phyloP scores from a whole-genome alignment of 2,797 vertebrate species.

The Helicolenus hilgendorfi region DNA sequence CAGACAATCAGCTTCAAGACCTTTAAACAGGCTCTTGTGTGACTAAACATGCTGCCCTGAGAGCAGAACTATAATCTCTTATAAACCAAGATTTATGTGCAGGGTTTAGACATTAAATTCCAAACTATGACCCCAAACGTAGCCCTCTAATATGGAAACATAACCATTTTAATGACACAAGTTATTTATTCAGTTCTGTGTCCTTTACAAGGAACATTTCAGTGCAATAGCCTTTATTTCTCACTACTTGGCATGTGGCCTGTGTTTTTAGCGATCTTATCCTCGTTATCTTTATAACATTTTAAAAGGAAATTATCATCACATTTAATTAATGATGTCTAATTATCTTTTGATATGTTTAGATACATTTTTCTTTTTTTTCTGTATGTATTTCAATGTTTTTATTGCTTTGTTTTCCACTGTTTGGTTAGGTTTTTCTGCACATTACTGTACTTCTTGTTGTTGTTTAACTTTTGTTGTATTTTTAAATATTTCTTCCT shows the following conservation, averaged over 20 bases:
- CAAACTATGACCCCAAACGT: background rate
- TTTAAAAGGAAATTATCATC: too few relatives aligned
- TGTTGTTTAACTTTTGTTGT: too few relatives aligned
- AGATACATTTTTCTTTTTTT: too few relatives aligned
- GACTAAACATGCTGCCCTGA: accelerated
- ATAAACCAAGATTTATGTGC: too few relatives aligned
- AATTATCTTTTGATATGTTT: too few relatives aligned
- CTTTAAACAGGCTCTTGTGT: background rate
- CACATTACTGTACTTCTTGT: too few relatives aligned
- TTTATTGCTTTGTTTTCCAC: too few relatives aligned
- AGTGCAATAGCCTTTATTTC: background rate
- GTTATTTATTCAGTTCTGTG: background rate
- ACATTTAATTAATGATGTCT: too few relatives aligned
- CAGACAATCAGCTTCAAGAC: slow-evolving; percentile 20
- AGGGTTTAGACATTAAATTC: accelerated
- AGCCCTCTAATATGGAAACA: background rate
- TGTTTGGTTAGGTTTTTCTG: too few relatives aligned
- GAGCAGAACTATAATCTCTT: background rate
- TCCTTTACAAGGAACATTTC: background rate
- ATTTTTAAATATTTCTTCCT: too few relatives aligned
- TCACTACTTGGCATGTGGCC: background rate
- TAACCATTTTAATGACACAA: background rate
- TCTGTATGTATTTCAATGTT: too few relatives aligned
- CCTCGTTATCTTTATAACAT: too few relatives aligned
- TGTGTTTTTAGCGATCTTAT: slow-evolving; percentile 37